These are phyloP conservation scores for Limanda limanda DNA, from an alignment of 2,113 vertebrate genomes.

Conservation along the genomic window DNA sequence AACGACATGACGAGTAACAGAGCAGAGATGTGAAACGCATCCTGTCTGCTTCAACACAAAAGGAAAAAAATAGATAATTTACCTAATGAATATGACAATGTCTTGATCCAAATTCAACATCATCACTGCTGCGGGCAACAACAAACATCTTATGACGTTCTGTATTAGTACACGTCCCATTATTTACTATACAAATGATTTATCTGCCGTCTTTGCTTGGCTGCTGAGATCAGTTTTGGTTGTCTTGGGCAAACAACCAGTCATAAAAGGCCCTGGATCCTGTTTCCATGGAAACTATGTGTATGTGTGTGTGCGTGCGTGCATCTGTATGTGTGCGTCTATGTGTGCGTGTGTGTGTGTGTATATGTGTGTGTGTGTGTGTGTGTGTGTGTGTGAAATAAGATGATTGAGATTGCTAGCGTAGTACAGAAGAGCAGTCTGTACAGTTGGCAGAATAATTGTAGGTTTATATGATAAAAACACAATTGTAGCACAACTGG, in stretches of 20 bases:
- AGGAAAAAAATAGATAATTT: constrained; percentile 6
- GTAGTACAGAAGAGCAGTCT: constrained; percentile 56
- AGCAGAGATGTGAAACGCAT: not conserved
- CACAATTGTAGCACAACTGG: constrained; percentile 28
- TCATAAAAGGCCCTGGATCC: constrained; percentile 76
- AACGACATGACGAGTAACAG: constrained; percentile 16
- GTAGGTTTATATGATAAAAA: constrained; percentile 33
- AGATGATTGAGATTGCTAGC: constrained; percentile 71
- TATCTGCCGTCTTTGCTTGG: constrained; percentile 60
- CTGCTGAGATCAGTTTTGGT: constrained; percentile 72
- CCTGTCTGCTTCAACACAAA: constrained; percentile 7
- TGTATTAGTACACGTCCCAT: constrained; percentile 15
- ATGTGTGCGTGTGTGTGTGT: constrained; percentile 34
- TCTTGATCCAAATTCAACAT: constrained; percentile 9
- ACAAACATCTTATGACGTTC: constrained; percentile 20
- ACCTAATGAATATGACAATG: constrained; percentile 13
- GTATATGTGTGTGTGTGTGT: constrained; percentile 31
- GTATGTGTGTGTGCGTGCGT: constrained; percentile 44
- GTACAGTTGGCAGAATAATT: constrained; percentile 59
- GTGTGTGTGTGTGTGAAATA: constrained; percentile 61
- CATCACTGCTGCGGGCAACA: constrained; percentile 15
- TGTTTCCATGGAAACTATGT: constrained; percentile 85
- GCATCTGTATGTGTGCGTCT: constrained; percentile 24
- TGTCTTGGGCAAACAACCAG: constrained; percentile 76
- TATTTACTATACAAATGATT: constrained; percentile 62